Conservation (phyloP, 2,888 invertebrate genomes). For the Pachydiplax longipennis region DNA sequence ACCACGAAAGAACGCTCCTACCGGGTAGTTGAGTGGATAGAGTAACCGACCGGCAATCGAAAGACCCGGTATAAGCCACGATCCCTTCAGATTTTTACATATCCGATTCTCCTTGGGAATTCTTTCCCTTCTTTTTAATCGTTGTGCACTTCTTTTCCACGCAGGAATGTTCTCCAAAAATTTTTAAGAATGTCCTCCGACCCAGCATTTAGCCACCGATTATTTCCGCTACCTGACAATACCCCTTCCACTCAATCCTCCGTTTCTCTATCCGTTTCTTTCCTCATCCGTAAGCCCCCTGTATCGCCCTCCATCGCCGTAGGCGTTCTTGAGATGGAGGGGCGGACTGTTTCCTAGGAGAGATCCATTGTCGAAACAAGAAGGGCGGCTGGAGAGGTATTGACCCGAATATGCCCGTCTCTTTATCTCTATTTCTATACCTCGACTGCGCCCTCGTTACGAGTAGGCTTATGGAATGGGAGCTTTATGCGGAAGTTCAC, state of each 20-base stretch:
- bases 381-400: neutral
- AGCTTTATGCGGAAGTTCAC: too few relatives aligned
- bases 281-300: neutral
- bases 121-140: too few relatives aligned
- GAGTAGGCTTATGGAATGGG: too few relatives aligned
- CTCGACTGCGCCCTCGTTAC: too few relatives aligned
- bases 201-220: neutral
- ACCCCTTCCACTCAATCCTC: neutral
- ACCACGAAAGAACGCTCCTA: too few relatives aligned
- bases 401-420: neutral
- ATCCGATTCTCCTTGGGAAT: too few relatives aligned
- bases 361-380: neutral
- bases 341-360: neutral
- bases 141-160: neutral
- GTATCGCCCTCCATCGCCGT: neutral
- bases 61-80: too few relatives aligned
- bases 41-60: too few relatives aligned
- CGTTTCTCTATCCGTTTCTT: neutral
- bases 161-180: neutral
- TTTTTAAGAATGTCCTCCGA: neutral
- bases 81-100: too few relatives aligned
- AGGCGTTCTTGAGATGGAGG: neutral
- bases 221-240: neutral
- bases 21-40: too few relatives aligned
- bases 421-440: neutral